These are phyloP conservation scores for Phodopus roborovskii DNA, from an alignment of 2,113 vertebrate species.

Conservation along the genomic window DNA sequence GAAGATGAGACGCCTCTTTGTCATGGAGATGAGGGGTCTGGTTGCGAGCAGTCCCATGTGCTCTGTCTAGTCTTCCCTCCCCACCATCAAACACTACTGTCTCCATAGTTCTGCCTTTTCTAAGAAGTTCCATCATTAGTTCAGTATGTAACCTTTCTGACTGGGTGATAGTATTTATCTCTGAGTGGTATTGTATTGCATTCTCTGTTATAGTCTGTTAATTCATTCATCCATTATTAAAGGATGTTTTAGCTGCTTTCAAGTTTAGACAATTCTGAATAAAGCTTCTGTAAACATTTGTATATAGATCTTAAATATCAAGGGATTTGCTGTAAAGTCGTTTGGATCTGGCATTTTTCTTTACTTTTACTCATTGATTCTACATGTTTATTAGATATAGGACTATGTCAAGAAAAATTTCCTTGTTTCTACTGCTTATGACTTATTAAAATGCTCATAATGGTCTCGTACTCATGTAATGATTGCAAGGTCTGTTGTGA, in stretches of 20 bases:
- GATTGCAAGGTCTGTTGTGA: neutral
- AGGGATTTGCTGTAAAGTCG: neutral
- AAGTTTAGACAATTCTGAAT: neutral
- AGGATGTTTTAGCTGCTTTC: neutral
- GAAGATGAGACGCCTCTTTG: neutral
- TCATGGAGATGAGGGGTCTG: neutral
- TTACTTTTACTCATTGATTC: neutral
- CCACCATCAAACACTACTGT: neutral
- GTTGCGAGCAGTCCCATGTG: neutral
- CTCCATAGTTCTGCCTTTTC: neutral
- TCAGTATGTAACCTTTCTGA: neutral
- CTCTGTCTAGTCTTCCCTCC: neutral
- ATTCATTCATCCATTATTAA: neutral
- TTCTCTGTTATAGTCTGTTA: neutral
- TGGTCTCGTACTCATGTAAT: neutral
- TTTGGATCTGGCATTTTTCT: neutral
- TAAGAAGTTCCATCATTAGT: neutral
- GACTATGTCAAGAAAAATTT: neutral
- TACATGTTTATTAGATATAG: neutral
- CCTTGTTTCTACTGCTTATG: neutral
- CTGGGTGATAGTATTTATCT: neutral
- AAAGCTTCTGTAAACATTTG: neutral
- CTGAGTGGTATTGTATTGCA: neutral
- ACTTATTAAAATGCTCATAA: neutral
- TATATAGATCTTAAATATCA: conserved; percentile 18